Percentiles rank a stretch among this genome's conserved stretches.
Evolutionary conservation across 92 coral and sea anemone species (phyloP).

Genomic region (Bergia sp.): DNA sequence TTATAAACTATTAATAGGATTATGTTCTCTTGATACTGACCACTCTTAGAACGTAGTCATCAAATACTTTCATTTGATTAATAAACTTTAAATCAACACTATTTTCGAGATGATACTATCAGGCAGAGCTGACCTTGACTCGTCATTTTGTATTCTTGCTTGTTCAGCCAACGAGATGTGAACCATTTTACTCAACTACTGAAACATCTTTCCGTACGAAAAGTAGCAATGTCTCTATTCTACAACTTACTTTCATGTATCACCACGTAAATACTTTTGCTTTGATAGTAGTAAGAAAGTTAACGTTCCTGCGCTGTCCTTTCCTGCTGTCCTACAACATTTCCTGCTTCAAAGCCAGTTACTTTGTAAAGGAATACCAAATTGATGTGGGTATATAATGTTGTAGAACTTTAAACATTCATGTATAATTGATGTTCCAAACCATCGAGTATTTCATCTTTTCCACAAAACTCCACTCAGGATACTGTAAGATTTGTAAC

Average conservation of each 20-base stretch:
- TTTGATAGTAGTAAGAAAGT: not conserved
- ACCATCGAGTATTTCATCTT: not conserved
- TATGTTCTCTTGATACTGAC: no score
- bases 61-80: no score
- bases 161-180: not conserved
- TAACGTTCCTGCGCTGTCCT: not conserved
- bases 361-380: not conserved
- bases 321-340: not conserved
- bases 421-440: constrained; percentile 15
- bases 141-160: not conserved
- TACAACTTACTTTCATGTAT: not conserved
- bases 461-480: not conserved
- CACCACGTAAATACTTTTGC: not conserved
- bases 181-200: not conserved
- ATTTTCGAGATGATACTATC: no score
- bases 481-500: not conserved
- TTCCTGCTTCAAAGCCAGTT: not conserved
- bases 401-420: not conserved
- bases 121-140: no score
- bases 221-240: not conserved
- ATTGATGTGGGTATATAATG: not conserved
- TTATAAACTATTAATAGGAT: no score
- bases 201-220: no score
- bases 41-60: no score
- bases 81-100: no score